These are phyloP conservation scores for mouse (Mus musculus) DNA, from an alignment of 2,113 vertebrate species.

Conservation along the genomic window DNA sequence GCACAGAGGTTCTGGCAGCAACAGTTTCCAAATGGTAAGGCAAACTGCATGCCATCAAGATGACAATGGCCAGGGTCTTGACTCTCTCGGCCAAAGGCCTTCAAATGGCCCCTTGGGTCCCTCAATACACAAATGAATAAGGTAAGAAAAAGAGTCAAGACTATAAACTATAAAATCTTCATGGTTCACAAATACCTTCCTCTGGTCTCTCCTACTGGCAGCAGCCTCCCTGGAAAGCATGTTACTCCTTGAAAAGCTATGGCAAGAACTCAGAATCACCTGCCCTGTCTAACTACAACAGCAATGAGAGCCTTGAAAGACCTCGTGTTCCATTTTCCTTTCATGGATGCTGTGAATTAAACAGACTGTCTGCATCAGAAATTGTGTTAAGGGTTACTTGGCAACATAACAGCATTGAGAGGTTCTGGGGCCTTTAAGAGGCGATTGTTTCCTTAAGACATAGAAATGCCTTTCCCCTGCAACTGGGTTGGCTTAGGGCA, in stretches of 20 bases:
- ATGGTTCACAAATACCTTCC: background rate
- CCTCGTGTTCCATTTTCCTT: background rate
- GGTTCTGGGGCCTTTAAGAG: background rate
- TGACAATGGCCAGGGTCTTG: background rate
- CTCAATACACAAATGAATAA: background rate
- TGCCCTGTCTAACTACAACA: background rate
- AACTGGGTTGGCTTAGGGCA: background rate
- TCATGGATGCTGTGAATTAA: background rate
- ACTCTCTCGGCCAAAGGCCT: background rate
- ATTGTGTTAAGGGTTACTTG: background rate
- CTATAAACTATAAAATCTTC: background rate
- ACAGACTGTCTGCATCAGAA: background rate
- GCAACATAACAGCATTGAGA: background rate
- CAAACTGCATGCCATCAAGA: background rate
- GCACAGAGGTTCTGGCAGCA: background rate
- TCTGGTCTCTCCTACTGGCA: background rate
- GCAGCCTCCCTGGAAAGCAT: background rate
- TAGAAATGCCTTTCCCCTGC: background rate
- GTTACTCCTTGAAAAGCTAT: conserved; percentile 4
- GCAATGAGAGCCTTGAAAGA: background rate
- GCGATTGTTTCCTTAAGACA: background rate
- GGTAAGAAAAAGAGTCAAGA: background rate
- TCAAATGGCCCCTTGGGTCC: background rate
- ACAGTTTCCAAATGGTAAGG: background rate
- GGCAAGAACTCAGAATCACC: background rate